Percentiles rank a stretch among this genome's conserved stretches.
phyloP scores from a whole-genome alignment of 2,113 vertebrate genomes.

The Planiliza haematocheilus region DNA sequence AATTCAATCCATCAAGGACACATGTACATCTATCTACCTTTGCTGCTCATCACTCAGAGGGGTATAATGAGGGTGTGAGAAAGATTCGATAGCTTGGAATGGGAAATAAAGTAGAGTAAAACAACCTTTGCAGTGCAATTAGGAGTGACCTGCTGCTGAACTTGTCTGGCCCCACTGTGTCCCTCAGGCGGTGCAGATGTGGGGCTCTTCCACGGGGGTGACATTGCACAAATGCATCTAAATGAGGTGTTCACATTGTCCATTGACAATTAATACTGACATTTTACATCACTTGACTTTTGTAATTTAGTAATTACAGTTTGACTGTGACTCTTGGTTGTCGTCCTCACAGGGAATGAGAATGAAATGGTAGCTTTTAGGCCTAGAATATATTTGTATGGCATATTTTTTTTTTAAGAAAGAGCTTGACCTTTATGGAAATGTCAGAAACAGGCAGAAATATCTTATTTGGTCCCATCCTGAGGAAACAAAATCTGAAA shows the following conservation, averaged over 20 bases:
- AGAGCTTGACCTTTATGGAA: neutral
- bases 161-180: slow-evolving; percentile 30
- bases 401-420: neutral
- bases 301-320: slow-evolving; percentile 11
- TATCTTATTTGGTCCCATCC: neutral
- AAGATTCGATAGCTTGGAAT: slow-evolving; percentile 29
- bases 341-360: neutral
- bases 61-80: slow-evolving; percentile 32
- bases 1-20: slow-evolving; percentile 56
- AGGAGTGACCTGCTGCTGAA: slow-evolving; percentile 52
- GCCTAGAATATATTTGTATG: neutral
- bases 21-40: slow-evolving; percentile 16
- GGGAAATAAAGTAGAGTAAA: slow-evolving; percentile 34
- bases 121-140: slow-evolving; percentile 45
- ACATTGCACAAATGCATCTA: slow-evolving; percentile 6
- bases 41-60: slow-evolving; percentile 2
- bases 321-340: neutral
- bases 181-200: slow-evolving; percentile 35
- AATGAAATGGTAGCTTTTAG: neutral
- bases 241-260: neutral
- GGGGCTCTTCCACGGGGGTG: slow-evolving; percentile 25
- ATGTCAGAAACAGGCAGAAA: slow-evolving; percentile 1
- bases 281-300: neutral
- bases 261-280: neutral
- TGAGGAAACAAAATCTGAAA: neutral